phyloP scores from a whole-genome alignment of 2,797 vertebrate genomes.

The Rhinogobio ventralis region DNA sequence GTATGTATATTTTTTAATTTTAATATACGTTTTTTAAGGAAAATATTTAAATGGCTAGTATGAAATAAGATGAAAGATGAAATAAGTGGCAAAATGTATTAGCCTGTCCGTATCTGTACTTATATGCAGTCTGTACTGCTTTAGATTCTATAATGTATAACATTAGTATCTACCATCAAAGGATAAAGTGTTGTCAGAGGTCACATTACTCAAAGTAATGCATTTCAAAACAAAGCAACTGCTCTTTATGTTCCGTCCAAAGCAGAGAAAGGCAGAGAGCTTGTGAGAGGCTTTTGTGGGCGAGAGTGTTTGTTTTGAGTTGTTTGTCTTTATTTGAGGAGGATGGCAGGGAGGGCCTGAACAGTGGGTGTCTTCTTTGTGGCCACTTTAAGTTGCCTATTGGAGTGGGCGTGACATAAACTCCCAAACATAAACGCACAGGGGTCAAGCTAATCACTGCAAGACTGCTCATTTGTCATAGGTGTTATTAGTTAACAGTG shows the following conservation, averaged over 20 bases:
- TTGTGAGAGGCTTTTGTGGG: slow-evolving; percentile 46
- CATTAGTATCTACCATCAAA: not conserved
- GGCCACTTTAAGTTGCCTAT: slow-evolving; percentile 21
- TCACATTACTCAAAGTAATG: slow-evolving; percentile 15
- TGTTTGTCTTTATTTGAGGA: slow-evolving; percentile 63
- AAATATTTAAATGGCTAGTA: not conserved
- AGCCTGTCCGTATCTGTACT: not conserved
- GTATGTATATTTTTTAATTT: not conserved
- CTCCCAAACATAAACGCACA: slow-evolving; percentile 35
- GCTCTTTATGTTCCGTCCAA: slow-evolving; percentile 67
- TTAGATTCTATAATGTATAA: not conserved
- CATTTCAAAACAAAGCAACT: slow-evolving; percentile 67
- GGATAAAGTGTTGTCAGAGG: not conserved
- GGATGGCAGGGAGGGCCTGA: slow-evolving; percentile 21
- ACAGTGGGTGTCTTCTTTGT: slow-evolving; percentile 39
- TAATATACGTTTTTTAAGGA: not conserved
- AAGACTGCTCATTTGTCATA: slow-evolving; percentile 32
- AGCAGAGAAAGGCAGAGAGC: slow-evolving; percentile 59
- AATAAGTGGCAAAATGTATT: not conserved
- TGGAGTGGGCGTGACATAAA: slow-evolving; percentile 21
- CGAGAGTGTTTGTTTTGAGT: slow-evolving; percentile 63
- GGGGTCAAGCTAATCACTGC: slow-evolving; percentile 22
- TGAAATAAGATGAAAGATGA: not conserved
- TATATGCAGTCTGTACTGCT: not conserved
- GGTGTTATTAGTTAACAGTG: slow-evolving; percentile 33